These are phyloP conservation scores for Alfaro cultratus DNA, from an alignment of 2,797 vertebrate genomes.

Conservation along the genomic window DNA sequence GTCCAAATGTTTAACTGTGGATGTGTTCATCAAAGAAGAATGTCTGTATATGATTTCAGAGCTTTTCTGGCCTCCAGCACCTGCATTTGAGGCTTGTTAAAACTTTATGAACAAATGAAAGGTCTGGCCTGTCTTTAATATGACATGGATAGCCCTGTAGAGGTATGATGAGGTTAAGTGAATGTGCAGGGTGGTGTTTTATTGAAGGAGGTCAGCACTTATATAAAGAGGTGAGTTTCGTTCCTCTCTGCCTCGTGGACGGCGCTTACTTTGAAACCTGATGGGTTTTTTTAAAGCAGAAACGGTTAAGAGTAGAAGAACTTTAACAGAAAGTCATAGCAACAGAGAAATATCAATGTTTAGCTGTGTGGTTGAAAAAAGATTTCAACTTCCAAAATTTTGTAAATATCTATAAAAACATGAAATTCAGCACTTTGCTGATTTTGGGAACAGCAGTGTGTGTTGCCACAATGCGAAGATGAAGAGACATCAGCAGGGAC, in stretches of 20 bases:
- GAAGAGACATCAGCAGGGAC: not conserved
- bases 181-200: slow-evolving; percentile 29
- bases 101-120: slow-evolving; percentile 64
- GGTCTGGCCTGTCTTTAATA: slow-evolving; percentile 49
- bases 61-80: slow-evolving; percentile 25
- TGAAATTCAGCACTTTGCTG: not conserved
- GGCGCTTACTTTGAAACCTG: not conserved
- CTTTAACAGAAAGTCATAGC: not conserved
- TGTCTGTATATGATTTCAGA: slow-evolving; percentile 22
- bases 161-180: slow-evolving; percentile 36
- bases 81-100: slow-evolving; percentile 60
- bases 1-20: slow-evolving; percentile 42
- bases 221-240: slow-evolving; percentile 12
- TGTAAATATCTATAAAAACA: not conserved
- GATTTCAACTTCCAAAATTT: not conserved
- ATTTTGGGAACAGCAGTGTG: not conserved
- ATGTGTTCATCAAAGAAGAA: slow-evolving; percentile 48
- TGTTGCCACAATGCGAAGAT: not conserved
- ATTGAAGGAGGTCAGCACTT: slow-evolving; percentile 20
- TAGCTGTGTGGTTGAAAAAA: not conserved
- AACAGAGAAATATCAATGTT: not conserved
- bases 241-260: not conserved
- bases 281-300: not conserved
- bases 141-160: slow-evolving; percentile 52
- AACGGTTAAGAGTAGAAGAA: not conserved